Conservation (phyloP, 1,140 invertebrate species). For the Physella acuta region DNA sequence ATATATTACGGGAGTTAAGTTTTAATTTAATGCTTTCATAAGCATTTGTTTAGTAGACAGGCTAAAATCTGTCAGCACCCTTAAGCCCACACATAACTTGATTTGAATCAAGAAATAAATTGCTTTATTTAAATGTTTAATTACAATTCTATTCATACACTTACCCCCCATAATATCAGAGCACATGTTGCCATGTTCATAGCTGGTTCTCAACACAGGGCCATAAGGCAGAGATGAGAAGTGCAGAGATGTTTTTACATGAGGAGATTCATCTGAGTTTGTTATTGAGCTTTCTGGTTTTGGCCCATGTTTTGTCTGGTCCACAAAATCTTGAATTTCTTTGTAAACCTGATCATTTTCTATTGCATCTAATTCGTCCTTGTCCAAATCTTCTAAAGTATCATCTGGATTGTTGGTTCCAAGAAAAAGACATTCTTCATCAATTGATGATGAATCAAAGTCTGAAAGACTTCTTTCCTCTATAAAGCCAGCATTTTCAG, state of each 20-base stretch:
- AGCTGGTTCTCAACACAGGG: conserved; percentile 44
- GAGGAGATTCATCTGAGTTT: conserved; percentile 28
- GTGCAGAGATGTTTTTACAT: conserved; percentile 40
- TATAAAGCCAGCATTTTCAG: too few species aligned
- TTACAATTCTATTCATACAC: conserved; percentile 3
- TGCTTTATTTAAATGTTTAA: background rate
- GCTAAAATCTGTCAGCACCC: too few species aligned
- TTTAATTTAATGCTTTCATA: background rate
- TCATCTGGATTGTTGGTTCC: too few species aligned
- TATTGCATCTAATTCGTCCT: too few species aligned
- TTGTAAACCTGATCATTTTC: background rate
- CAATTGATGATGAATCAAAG: too few species aligned
- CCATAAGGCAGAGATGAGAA: conserved; percentile 48
- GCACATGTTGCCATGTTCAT: conserved; percentile 50
- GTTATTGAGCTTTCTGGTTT: conserved; percentile 23
- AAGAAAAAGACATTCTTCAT: too few species aligned
- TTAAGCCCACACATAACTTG: too few species aligned
- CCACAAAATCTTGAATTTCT: background rate
- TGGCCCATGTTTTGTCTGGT: background rate
- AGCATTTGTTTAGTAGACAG: background rate
- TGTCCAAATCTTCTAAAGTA: too few species aligned
- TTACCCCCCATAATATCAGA: conserved; percentile 56
- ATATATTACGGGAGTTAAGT: background rate
- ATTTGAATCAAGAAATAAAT: background rate
- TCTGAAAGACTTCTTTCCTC: too few species aligned